phyloP scores from a whole-genome alignment of 2,888 invertebrate genomes.

The Hirtodrosophila duncani region DNA sequence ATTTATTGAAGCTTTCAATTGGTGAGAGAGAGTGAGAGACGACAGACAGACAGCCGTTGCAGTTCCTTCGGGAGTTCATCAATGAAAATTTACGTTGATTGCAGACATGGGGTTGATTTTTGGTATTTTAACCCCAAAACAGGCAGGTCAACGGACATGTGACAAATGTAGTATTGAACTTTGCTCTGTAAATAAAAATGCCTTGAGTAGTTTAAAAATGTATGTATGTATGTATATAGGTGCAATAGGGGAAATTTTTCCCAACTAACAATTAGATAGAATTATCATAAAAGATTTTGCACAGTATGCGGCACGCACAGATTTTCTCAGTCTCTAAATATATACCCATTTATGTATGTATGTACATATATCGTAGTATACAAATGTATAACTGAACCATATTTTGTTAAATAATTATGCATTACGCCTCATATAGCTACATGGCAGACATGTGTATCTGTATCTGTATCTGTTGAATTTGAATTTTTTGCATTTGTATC shows the following conservation, averaged over 20 bases:
- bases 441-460: background rate
- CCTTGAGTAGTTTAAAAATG: too few relatives aligned
- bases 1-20: slow-evolving; percentile 48
- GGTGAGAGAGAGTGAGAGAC: too few relatives aligned
- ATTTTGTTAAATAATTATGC: slow-evolving; percentile 47
- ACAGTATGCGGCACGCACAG: slow-evolving; percentile 34
- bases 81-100: too few relatives aligned
- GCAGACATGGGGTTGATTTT: too few relatives aligned
- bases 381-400: too few relatives aligned
- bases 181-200: too few relatives aligned
- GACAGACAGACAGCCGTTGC: too few relatives aligned
- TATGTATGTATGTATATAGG: slow-evolving; percentile 7
- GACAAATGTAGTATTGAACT: too few relatives aligned
- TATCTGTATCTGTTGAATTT: background rate
- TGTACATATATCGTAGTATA: background rate
- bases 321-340: slow-evolving; percentile 1
- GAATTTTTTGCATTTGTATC: too few relatives aligned
- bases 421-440: slow-evolving; percentile 18
- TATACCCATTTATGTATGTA: background rate
- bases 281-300: slow-evolving; percentile 42
- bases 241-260: slow-evolving; percentile 32
- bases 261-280: too few relatives aligned
- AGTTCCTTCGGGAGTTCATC: too few relatives aligned
- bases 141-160: background rate
- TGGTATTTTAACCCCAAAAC: too few relatives aligned